phyloP scores from a whole-genome alignment of 2,113 vertebrate species.

The Leucosticte australis region DNA sequence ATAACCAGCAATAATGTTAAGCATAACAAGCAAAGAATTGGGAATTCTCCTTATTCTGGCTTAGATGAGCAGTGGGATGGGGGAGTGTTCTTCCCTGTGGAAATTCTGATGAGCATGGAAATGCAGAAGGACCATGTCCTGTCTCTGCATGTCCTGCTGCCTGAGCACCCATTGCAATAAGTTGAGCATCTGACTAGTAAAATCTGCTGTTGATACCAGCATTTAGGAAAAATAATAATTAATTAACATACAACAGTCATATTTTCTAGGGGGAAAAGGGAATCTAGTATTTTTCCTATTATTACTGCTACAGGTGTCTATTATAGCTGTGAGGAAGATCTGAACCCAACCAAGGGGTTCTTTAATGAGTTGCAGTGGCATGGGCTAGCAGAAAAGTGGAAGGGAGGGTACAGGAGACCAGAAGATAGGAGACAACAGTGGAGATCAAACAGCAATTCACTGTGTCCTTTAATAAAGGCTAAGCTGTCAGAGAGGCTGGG shows the following conservation, averaged over 20 bases:
- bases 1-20: background rate
- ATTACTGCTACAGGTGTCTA: background rate
- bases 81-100: background rate
- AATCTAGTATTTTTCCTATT: background rate
- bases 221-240: background rate
- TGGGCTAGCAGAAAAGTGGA: background rate
- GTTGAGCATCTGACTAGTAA: background rate
- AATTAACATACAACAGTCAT: background rate
- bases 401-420: background rate
- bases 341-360: background rate
- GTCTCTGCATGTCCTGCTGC: background rate
- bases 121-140: background rate
- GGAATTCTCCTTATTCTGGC: background rate
- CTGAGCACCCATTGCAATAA: background rate
- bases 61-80: background rate
- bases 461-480: background rate
- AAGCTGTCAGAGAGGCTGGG: background rate
- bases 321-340: background rate
- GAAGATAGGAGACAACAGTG: background rate
- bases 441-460: background rate
- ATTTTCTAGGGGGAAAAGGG: background rate
- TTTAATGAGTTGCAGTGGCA: background rate
- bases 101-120: background rate
- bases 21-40: background rate
- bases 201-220: background rate